Base-by-base conservation (phyloP, 2,797 vertebrate genomes). In the Novumbra hubbsi region DNA sequence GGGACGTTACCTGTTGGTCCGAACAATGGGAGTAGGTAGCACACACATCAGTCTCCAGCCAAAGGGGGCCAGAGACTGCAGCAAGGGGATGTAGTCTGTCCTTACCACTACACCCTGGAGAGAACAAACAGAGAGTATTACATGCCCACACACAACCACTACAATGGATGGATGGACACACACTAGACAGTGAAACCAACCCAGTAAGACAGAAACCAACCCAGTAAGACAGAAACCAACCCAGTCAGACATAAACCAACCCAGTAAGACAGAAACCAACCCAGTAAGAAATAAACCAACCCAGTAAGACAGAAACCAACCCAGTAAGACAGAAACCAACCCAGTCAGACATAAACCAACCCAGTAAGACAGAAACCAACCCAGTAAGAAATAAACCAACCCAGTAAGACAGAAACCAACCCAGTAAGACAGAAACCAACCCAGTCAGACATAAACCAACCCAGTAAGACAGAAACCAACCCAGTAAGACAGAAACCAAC, bases 21-120 rank as follows among this genome's bases (percentile, higher is more conserved):
- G 98, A 80, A 98, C 86, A 17, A 99, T 93, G 0, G 97, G 97
- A 1, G 97, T 99, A 2, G 96, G 94, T 71, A 99, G 91, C 83
- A 99, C 96, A 3, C 97, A 98, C 73, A 95, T 98, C 80, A 99
- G 94, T 84, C 96, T 96, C 97, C 97, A 99, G 75, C 97, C 97
- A 0, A 95, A 98, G 0, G 94, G 73, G 0, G 97, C 97, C 76
- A 98, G 91, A 4, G 97, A 98, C 87, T 96, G 96, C 82, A 99
- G 92, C 83, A 99, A 86, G 0, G 96, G 97, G 77, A 96, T 89
- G 0, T 99, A 99, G 89, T 99, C 96, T 0, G 96, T 91, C 90
- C 96, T 95, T 75, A 98, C 96, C 69, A 95, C 94, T 11, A 88
- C 92, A 16, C 96, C 96, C 97, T 98, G 82, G 24, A 75, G 79